phyloP scores from a whole-genome alignment of 2,113 vertebrate species.

The Varanus komodoensis region DNA sequence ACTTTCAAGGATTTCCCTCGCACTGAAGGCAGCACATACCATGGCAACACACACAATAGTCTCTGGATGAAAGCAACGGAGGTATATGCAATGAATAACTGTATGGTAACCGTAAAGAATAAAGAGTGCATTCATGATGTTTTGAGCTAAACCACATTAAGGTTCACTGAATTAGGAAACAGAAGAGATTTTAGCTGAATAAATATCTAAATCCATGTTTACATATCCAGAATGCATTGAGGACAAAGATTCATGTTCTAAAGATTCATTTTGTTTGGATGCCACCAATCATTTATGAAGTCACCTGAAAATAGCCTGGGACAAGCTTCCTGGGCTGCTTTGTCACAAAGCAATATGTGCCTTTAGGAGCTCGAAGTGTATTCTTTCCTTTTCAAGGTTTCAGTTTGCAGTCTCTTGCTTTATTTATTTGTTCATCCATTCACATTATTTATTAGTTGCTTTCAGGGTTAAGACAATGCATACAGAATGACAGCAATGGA shows the following conservation, averaged over 20 bases:
- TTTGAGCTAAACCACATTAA: constrained; percentile 48
- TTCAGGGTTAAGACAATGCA: background rate
- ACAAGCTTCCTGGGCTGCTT: background rate
- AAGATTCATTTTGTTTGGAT: background rate
- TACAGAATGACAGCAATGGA: too few species aligned
- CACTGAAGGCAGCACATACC: background rate
- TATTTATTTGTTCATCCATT: background rate
- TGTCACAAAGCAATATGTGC: background rate
- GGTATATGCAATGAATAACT: constrained; percentile 35
- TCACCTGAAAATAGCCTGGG: background rate
- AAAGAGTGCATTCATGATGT: constrained; percentile 44
- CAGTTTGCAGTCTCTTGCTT: background rate
- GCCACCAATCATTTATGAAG: background rate
- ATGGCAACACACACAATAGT: background rate
- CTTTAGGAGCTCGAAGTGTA: background rate
- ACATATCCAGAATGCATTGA: constrained; percentile 65
- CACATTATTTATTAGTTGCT: background rate
- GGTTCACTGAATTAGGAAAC: constrained; percentile 59
- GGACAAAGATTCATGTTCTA: constrained; percentile 34
- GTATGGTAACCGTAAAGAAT: constrained; percentile 47
- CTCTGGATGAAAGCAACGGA: constrained; percentile 44
- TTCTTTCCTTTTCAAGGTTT: background rate
- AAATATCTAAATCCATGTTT: constrained; percentile 63
- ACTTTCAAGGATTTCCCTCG: constrained; percentile 25
- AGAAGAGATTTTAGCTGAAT: constrained; percentile 63